phyloP scores from a whole-genome alignment of 2,888 invertebrate species.

The Gasteruption jaculator region DNA sequence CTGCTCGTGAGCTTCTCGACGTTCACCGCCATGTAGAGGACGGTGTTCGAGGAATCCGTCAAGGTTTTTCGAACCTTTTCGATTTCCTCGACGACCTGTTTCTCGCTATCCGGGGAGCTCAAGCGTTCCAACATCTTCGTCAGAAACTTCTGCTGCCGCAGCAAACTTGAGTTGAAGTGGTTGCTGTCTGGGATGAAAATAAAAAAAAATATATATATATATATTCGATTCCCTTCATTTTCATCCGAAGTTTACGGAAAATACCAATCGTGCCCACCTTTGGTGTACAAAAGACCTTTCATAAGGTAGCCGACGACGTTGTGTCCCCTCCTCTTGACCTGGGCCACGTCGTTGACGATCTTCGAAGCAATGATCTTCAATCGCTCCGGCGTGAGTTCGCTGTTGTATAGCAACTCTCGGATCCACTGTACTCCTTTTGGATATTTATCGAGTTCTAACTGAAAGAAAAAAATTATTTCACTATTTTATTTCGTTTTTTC shows the following conservation, averaged over 20 bases:
- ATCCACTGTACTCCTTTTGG: constrained; percentile 71
- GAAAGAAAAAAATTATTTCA: constrained; percentile 24
- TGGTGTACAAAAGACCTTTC: constrained; percentile 58
- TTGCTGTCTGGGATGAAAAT: constrained; percentile 70
- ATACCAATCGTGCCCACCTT: constrained; percentile 50
- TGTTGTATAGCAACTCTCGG: constrained; percentile 68
- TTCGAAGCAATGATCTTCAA: constrained; percentile 75
- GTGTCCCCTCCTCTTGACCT: constrained; percentile 69
- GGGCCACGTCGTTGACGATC: constrained; percentile 75
- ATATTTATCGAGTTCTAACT: constrained; percentile 76
- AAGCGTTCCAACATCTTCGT: constrained; percentile 62
- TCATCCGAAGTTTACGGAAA: no score
- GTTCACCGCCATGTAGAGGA: constrained; percentile 71
- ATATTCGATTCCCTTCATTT: no score
- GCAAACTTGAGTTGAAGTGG: constrained; percentile 64
- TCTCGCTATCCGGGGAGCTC: constrained; percentile 53
- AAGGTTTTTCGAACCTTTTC: constrained; percentile 60
- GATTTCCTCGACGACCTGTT: constrained; percentile 51
- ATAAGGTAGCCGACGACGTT: constrained; percentile 63
- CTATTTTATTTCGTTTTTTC: neutral
- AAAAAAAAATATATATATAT: no score
- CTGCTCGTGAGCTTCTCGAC: constrained; percentile 57
- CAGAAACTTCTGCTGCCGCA: constrained; percentile 75
- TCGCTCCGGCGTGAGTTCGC: constrained; percentile 69
- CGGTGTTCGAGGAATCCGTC: constrained; percentile 59